These are phyloP conservation scores for Xestia ashworthii DNA, from an alignment of 2,888 invertebrate genomes.

Conservation along the genomic window DNA sequence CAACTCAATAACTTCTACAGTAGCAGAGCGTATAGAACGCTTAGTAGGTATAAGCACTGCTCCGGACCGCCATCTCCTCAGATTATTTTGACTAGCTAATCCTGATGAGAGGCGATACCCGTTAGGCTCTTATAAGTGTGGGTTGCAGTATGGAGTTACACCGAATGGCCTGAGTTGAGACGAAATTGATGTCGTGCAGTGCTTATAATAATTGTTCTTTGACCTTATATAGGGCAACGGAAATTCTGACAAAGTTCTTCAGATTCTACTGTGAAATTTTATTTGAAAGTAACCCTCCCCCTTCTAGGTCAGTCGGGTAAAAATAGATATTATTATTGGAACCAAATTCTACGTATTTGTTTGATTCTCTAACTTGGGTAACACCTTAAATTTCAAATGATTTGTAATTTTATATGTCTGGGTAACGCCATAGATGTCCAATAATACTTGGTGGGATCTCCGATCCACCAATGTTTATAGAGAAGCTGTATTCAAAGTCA, in stretches of 20 bases:
- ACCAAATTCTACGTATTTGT: background rate
- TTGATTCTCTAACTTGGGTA: background rate
- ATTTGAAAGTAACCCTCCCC: background rate
- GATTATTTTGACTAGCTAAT: background rate
- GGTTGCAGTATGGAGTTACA: background rate
- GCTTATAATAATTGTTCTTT: background rate
- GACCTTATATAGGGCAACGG: background rate
- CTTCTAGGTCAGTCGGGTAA: background rate
- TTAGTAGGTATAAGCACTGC: background rate
- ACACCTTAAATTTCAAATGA: background rate
- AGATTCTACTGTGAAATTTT: background rate
- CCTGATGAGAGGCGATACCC: background rate
- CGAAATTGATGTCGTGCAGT: background rate
- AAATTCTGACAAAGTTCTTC: background rate
- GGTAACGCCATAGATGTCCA: slow-evolving; percentile 8
- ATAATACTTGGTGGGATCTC: slow-evolving; percentile 9
- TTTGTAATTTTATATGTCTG: background rate
- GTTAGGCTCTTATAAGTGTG: background rate
- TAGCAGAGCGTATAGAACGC: background rate
- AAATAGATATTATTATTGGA: background rate
- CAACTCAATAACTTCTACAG: background rate
- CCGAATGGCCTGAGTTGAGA: no score
- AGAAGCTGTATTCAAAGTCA: slow-evolving; percentile 47
- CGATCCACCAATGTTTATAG: slow-evolving; percentile 17
- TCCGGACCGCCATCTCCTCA: background rate